Percentiles rank a stretch among this genome's conserved stretches.
phyloP scores from a whole-genome alignment of 2,797 vertebrate genomes.

The Martes flavigula region DNA sequence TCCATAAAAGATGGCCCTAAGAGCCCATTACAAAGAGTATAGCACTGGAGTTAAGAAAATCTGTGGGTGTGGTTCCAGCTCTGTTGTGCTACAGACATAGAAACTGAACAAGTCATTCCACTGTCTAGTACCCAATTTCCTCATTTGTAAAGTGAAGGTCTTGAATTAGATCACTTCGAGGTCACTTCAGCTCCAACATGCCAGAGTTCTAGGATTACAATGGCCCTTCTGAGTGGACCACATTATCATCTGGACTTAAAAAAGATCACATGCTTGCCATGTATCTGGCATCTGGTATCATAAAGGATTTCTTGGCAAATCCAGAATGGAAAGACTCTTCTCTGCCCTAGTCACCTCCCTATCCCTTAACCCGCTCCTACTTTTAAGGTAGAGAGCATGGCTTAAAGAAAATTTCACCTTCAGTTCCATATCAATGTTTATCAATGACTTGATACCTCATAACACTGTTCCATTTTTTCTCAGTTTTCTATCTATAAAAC shows the following conservation, averaged over 20 bases:
- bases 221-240: neutral
- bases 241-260: neutral
- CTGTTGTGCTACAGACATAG: neutral
- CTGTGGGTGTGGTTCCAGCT: neutral
- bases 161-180: neutral
- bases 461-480: neutral
- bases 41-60: neutral
- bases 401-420: neutral
- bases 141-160: slow-evolving; percentile 21
- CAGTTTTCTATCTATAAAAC: neutral
- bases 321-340: neutral
- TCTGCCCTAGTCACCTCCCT: neutral
- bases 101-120: neutral
- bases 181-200: neutral
- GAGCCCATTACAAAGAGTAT: neutral
- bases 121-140: neutral
- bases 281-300: neutral
- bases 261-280: neutral
- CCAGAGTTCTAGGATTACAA: neutral
- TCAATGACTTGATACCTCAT: neutral
- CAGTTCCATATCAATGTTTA: neutral
- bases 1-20: neutral
- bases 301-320: neutral
- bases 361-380: neutral
- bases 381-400: neutral